Evolutionary conservation across 2,113 vertebrate species (phyloP), one percentile per base, ranked within the genome.

Genomic region (Centropristis striata): DNA sequence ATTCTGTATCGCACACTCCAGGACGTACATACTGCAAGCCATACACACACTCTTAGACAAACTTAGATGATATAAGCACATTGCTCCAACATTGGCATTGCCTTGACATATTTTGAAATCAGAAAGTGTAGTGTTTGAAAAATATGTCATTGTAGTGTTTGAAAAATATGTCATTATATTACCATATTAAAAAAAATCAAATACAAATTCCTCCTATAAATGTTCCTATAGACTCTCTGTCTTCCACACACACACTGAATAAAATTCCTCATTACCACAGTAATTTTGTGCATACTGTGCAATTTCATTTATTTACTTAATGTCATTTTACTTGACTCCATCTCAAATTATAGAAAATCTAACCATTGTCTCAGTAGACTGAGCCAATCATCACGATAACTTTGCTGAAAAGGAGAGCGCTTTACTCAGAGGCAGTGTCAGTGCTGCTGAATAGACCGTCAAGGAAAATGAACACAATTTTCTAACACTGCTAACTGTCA

Each of bases 301-400:
- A 76, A 66, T 73, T 82, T 83, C 2, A 86, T 63, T 83, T 83
- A 85, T 85, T 89, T 78, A 46, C 78, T 73, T 74, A 83, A 91
- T 89, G 69, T 83, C 64, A 79, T 68, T 78, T 64, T 50, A 54
- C 75, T 86, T 66, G 77, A 80, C 54, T 82, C 39, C 9, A 12
- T 71, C 21, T 77, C 59, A 81, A 78, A 86, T 80, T 54, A 83
- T 75, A 58, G 41, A 70, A 87, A 86, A 84, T 79, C 25, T 57
- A 81, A 81, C 77, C 27, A 81, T 44, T 70, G 39, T 83, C 83
- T 86, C 77, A 51, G 53, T 68, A 50, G 58, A 78, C 59, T 70
- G 59, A 91, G 60, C 59, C 58, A 60, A 80, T 81, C 83, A 61
- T 73, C 49, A 67, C n/a, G 5, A 77, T 78, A 86, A 77, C 76